Evolutionary conservation across 30 jellyfish, hydroid and myxozoan species (phyloP).

Genomic region (Aurelia sp.): DNA sequence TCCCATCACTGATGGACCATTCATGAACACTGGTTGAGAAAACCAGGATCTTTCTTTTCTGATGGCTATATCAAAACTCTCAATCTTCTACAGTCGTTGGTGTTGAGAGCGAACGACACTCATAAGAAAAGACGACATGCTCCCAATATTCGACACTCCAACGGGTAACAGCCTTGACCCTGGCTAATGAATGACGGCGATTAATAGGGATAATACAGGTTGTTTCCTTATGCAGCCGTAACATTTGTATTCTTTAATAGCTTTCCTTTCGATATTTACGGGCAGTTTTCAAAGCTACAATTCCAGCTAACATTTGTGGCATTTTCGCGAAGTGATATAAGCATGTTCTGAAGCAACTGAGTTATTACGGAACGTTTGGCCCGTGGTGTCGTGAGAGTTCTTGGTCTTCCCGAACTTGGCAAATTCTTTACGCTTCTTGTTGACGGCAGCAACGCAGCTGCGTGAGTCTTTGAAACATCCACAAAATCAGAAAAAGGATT

Average conservation of each 20-base stretch:
- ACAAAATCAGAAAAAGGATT: too few relatives aligned
- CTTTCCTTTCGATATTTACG: background rate
- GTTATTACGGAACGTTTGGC: slow-evolving; percentile 10
- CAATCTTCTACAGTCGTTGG: slow-evolving; percentile 12
- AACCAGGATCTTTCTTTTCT: background rate
- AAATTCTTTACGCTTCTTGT: slow-evolving; percentile 15
- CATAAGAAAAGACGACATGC: slow-evolving; percentile 47
- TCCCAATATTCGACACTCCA: slow-evolving; percentile 50
- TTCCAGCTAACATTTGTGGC: background rate
- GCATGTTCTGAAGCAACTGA: slow-evolving; percentile 14
- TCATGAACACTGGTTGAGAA: slow-evolving; percentile 19
- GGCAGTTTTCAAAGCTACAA: background rate
- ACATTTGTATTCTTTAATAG: slow-evolving; percentile 12
- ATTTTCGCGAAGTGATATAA: background rate
- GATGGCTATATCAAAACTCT: slow-evolving; percentile 1
- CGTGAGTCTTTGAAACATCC: too few relatives aligned
- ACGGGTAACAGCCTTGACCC: slow-evolving; percentile 36
- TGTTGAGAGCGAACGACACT: slow-evolving; percentile 20
- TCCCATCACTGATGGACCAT: slow-evolving; percentile 14
- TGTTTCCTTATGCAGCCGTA: slow-evolving; percentile 31
- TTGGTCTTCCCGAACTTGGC: slow-evolving; percentile 36
- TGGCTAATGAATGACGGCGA: slow-evolving; percentile 26
- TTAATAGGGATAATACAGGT: slow-evolving; percentile 21
- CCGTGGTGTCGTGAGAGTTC: slow-evolving; percentile 29
- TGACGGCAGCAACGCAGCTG: too few relatives aligned